Conservation (phyloP, 2,113 vertebrate species). For the Jaculus jaculus region DNA sequence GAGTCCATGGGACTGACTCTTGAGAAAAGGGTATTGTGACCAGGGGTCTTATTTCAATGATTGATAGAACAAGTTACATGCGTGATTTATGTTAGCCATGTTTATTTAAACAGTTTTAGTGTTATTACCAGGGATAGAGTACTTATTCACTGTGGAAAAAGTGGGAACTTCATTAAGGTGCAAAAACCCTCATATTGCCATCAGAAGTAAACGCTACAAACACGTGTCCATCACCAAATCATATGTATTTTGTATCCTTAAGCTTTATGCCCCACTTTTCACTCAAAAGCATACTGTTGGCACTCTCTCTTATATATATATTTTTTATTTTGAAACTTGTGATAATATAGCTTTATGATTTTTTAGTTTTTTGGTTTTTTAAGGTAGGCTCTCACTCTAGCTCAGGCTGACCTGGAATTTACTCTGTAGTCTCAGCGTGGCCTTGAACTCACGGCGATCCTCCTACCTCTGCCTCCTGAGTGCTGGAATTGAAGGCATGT, state of each 20-base stretch:
- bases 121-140: not conserved
- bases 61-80: not conserved
- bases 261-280: not conserved
- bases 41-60: not conserved
- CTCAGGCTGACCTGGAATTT: too few relatives aligned
- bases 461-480: too few relatives aligned
- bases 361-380: constrained; percentile 6
- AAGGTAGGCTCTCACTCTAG: too few relatives aligned
- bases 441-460: too few relatives aligned
- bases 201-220: not conserved
- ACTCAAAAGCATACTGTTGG: not conserved
- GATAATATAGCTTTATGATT: constrained; percentile 43
- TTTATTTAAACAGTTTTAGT: not conserved
- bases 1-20: not conserved
- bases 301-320: not conserved
- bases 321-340: not conserved
- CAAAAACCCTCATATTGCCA: not conserved
- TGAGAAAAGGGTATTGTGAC: not conserved
- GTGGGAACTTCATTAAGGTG: not conserved
- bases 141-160: not conserved
- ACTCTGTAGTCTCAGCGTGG: too few relatives aligned
- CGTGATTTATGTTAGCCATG: not conserved
- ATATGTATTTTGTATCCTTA: not conserved
- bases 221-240: not conserved
- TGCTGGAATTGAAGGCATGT: too few relatives aligned